Evolutionary conservation across 2,113 vertebrate species (phyloP).

Genomic region (Rhinogobius similis): DNA sequence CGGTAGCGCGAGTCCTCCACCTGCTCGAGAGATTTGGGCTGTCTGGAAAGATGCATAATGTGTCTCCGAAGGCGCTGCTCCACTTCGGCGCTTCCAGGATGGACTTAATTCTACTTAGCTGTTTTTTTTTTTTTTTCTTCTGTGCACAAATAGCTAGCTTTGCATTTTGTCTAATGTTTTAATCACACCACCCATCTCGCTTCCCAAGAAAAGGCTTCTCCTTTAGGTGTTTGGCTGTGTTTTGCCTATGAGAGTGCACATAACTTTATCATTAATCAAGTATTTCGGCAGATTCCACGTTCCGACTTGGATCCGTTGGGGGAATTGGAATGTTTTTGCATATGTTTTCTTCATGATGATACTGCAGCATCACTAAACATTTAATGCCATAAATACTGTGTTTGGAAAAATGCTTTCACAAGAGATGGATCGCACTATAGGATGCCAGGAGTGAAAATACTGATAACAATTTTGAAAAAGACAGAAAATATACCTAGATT

Average conservation of each 20-base stretch:
- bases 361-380: slow-evolving; percentile 16
- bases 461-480: not conserved
- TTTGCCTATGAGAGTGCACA: not conserved
- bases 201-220: not conserved
- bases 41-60: not conserved
- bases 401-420: not conserved
- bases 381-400: slow-evolving; percentile 19
- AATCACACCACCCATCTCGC: not conserved
- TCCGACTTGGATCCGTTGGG: slow-evolving; percentile 21
- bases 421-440: not conserved
- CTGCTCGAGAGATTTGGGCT: slow-evolving; percentile 12
- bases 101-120: slow-evolving; percentile 2
- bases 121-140: too few species aligned
- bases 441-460: not conserved
- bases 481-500: not conserved
- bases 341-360: slow-evolving; percentile 43
- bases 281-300: slow-evolving; percentile 25
- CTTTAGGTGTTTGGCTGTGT: not conserved
- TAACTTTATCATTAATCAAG: slow-evolving; percentile 23
- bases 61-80: not conserved
- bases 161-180: not conserved
- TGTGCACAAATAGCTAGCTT: not conserved
- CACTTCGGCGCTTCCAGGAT: not conserved
- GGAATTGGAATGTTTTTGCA: slow-evolving; percentile 40
- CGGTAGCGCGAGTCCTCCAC: slow-evolving; percentile 7